These are phyloP conservation scores for Miichthys miiuy DNA, from an alignment of 2,797 vertebrate genomes.

Conservation along the genomic window DNA sequence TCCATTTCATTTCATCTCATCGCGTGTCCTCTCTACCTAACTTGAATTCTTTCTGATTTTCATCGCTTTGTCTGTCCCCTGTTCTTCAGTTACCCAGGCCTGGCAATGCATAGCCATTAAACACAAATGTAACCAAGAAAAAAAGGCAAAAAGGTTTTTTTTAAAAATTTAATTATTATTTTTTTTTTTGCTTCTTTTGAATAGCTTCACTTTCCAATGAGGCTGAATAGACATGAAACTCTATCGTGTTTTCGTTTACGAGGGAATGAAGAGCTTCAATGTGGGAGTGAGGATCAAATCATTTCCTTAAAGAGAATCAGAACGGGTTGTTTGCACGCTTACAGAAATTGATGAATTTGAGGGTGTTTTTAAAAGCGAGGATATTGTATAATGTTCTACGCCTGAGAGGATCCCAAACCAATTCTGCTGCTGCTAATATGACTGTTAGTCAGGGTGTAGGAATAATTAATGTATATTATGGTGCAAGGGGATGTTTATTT, in stretches of 20 bases:
- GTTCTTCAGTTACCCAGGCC: conserved; percentile 29
- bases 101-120: conserved; percentile 31
- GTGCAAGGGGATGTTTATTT: not conserved
- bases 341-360: conserved; percentile 21
- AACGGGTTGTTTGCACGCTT: conserved; percentile 34
- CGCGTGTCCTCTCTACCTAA: not conserved
- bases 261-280: conserved; percentile 40
- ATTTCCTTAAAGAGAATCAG: conserved; percentile 51
- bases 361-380: conserved; percentile 4
- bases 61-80: conserved; percentile 17
- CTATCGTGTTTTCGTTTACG: conserved; percentile 28
- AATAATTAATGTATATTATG: not conserved
- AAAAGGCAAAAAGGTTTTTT: not conserved
- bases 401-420: conserved; percentile 27
- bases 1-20: conserved; percentile 8
- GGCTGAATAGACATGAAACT: conserved; percentile 21
- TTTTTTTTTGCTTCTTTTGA: conserved; percentile 8
- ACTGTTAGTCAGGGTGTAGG: conserved; percentile 12
- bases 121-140: conserved; percentile 20
- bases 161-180: not conserved
- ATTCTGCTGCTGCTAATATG: not conserved
- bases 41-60: conserved; percentile 16
- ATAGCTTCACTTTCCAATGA: conserved; percentile 57
- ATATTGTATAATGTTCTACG: conserved; percentile 1
- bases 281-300: conserved; percentile 46